Evolutionary conservation across 2,888 invertebrate genomes (phyloP), one percentile per base, ranked within the genome.

Genomic region (Drosophila mimetica): DNA sequence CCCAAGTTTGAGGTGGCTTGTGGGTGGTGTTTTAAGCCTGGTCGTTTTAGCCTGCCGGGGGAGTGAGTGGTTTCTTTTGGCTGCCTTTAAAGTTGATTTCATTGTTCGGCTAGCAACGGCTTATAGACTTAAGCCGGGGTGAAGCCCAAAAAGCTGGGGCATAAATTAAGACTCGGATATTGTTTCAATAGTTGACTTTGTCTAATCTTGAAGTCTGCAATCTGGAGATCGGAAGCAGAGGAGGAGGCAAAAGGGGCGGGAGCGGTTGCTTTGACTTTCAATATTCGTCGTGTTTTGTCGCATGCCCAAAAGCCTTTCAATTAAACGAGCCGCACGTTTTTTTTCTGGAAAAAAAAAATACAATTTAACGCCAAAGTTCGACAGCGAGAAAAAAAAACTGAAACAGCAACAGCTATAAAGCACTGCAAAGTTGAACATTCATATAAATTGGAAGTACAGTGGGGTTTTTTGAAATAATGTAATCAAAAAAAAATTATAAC

Each of bases 301-400:
- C 72, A 75, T 72, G 74, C 73, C 77, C 77, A 77, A 82, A 76
- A 82, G 85, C 71, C 77, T 76, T 76, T 79, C 76, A 82, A 82
- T 75, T 77, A 74, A 88, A 74, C 66, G 69, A 66, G 70, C 65
- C 46, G 76, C 84, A 87, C 82, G 85, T 77, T 87, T 79, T 77
- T 75, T 36, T 63, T 55, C 50, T 18, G 22, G 37, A 14, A 34
- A 37, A 69, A 69, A 28, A 76, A 72, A 77, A 64, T 63, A 59
- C 46, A 80, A 70, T 77, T 77, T 66, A 77, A 76, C 67, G 70
- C 75, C 64, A 85, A 71, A 71, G 55, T 78, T 85, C 76, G 75
- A 71, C 73, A 71, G 73, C 74, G 58, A 59, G 65, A 64, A 75
- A 75, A 58, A 7, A 11, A 36, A 61, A 44, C 6, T 7, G 13